Conservation (phyloP, 2,888 invertebrate genomes). For the Laspeyria flexula region DNA sequence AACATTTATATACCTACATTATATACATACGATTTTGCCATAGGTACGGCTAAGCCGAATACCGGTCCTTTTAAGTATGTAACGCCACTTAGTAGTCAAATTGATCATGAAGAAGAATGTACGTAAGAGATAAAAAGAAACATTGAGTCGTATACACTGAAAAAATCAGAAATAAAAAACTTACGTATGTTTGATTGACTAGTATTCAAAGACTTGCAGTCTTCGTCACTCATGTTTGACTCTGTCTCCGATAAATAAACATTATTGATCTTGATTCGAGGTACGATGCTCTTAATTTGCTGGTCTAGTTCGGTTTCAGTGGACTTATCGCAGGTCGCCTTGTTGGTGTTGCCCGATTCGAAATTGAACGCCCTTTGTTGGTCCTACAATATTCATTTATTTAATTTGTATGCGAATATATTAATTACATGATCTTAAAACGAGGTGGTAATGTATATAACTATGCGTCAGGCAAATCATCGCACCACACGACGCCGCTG, state of each 20-base stretch:
- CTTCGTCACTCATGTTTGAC: constrained; percentile 75
- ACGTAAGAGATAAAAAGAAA: too few species aligned
- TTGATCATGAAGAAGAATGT: too few species aligned
- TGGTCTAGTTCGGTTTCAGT: constrained; percentile 48
- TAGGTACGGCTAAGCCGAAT: too few species aligned
- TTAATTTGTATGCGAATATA: not conserved
- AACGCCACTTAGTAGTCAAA: too few species aligned
- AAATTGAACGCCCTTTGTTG: constrained; percentile 68
- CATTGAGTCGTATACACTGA: too few species aligned
- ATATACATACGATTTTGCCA: too few species aligned
- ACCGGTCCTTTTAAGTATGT: too few species aligned
- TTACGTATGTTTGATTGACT: constrained; percentile 74
- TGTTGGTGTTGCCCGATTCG: constrained; percentile 65
- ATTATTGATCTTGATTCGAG: constrained; percentile 62
- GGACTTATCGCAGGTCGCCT: constrained; percentile 48
- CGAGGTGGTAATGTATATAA: too few species aligned
- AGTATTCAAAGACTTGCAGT: constrained; percentile 71
- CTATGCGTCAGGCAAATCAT: too few species aligned
- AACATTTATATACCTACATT: too few species aligned
- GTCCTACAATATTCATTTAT: constrained; percentile 51
- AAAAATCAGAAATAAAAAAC: constrained; percentile 18
- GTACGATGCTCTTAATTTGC: constrained; percentile 63
- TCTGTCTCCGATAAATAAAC: constrained; percentile 75
- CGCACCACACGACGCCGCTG: too few species aligned
- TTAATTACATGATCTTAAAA: not conserved